phyloP scores from a whole-genome alignment of 1,140 invertebrate genomes.

The Luehdorfia chinensis region DNA sequence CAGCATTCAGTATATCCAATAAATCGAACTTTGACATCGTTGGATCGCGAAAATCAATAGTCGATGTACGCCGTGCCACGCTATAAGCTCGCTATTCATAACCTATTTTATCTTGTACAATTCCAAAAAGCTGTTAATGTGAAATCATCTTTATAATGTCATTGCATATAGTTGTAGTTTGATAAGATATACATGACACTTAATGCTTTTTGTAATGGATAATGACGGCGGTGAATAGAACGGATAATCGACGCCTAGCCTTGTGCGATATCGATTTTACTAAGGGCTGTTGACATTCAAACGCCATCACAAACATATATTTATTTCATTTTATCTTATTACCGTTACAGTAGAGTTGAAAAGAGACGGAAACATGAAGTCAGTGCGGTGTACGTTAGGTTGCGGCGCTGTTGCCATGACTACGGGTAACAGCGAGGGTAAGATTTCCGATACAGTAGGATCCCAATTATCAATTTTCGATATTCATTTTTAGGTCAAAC shows the following conservation, averaged over 20 bases:
- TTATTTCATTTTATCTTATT: slow-evolving; percentile 29
- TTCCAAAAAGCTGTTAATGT: too few relatives aligned
- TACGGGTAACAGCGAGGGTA: slow-evolving; percentile 52
- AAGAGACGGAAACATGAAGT: slow-evolving; percentile 26
- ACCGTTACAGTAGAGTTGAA: slow-evolving; percentile 13
- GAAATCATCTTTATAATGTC: too few relatives aligned
- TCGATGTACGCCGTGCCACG: slow-evolving; percentile 44
- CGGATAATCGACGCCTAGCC: slow-evolving; percentile 75
- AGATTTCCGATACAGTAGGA: slow-evolving; percentile 54
- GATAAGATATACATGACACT: slow-evolving; percentile 2
- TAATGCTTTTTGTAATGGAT: slow-evolving; percentile 25
- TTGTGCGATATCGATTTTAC: slow-evolving; percentile 76
- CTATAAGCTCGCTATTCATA: slow-evolving; percentile 28
- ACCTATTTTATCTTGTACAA: slow-evolving; percentile 10
- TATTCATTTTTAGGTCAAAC: slow-evolving; percentile 37
- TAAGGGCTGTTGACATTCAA: slow-evolving; percentile 42
- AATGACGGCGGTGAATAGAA: slow-evolving; percentile 32
- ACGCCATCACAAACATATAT: slow-evolving; percentile 26
- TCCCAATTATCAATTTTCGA: slow-evolving; percentile 47
- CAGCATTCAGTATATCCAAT: slow-evolving; percentile 48
- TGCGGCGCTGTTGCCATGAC: slow-evolving; percentile 50
- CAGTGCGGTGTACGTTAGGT: slow-evolving; percentile 22
- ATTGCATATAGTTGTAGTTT: slow-evolving; percentile 15
- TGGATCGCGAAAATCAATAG: slow-evolving; percentile 70
- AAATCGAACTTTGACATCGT: slow-evolving; percentile 54